Evolutionary conservation across 2,113 vertebrate genomes (phyloP).

Genomic region (Heterochromis multidens): DNA sequence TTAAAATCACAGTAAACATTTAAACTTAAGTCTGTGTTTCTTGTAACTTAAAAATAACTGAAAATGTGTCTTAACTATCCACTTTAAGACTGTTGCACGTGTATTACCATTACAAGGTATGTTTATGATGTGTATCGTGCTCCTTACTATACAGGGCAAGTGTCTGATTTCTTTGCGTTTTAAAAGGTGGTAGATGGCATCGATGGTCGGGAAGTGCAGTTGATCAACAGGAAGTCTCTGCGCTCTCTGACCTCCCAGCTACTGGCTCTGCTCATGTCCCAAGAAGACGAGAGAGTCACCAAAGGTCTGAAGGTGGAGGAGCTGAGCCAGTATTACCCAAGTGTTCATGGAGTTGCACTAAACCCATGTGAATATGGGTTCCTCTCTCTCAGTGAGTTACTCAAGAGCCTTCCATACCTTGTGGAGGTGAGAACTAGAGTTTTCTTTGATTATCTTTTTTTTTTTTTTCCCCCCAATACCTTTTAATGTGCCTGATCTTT

Average conservation of each 20-base stretch:
- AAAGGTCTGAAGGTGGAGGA: constrained; percentile 77
- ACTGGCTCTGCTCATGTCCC: constrained; percentile 92
- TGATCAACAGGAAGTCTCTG: constrained; percentile 94
- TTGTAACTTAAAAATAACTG: neutral
- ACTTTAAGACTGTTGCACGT: neutral
- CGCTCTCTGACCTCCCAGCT: constrained; percentile 88
- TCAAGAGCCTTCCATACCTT: constrained; percentile 92
- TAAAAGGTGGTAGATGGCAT: constrained; percentile 82
- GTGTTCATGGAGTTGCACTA: constrained; percentile 73
- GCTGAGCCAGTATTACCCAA: constrained; percentile 81
- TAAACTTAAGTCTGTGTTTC: neutral
- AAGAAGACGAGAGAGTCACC: constrained; percentile 73
- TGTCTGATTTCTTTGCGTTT: neutral
- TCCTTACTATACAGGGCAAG: neutral
- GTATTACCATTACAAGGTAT: neutral
- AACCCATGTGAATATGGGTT: constrained; percentile 98
- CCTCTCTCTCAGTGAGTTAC: constrained; percentile 89
- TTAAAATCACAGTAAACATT: neutral
- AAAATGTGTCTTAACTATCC: neutral
- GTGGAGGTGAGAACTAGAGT: constrained; percentile 80
- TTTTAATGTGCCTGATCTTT: neutral
- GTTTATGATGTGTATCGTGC: too few relatives aligned
- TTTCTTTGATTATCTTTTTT: too few relatives aligned
- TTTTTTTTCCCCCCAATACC: accelerated
- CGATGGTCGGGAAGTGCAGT: constrained; percentile 86